A percentile compares a stretch with the other conserved stretches of the same genome.
These are phyloP conservation scores for Drosophila pruinosa DNA, from an alignment of 1,140 invertebrate species.

Conservation along the genomic window DNA sequence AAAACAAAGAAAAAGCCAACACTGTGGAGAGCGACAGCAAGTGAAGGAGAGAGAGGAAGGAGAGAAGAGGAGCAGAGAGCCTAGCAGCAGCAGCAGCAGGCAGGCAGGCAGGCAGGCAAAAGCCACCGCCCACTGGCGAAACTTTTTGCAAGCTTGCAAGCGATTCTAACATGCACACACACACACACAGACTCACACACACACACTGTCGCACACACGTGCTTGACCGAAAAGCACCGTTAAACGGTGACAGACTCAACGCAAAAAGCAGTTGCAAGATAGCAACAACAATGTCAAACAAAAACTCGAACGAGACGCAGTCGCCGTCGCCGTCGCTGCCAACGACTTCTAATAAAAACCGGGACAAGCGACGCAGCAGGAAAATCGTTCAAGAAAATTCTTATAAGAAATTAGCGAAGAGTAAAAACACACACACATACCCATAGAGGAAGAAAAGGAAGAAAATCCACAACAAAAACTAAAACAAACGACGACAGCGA, in stretches of 20 bases:
- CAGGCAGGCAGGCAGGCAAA: no score
- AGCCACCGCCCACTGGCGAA: slow-evolving; percentile 36
- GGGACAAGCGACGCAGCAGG: slow-evolving; percentile 56
- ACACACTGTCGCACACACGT: slow-evolving; percentile 16
- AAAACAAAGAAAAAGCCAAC: not conserved
- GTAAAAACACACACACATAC: not conserved
- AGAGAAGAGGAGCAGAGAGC: not conserved
- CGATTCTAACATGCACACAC: slow-evolving; percentile 21
- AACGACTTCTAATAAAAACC: slow-evolving; percentile 57
- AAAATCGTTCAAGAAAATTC: slow-evolving; percentile 78
- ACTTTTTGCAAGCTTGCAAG: slow-evolving; percentile 40
- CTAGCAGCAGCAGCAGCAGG: not conserved
- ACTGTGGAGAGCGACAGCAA: no score
- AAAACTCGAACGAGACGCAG: slow-evolving; percentile 30
- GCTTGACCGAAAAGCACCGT: slow-evolving; percentile 62
- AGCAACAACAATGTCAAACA: slow-evolving; percentile 33
- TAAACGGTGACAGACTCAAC: slow-evolving; percentile 66
- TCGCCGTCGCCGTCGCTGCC: slow-evolving; percentile 18
- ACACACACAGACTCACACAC: slow-evolving; percentile 20
- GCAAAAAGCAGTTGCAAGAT: slow-evolving; percentile 50
- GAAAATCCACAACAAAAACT: slow-evolving; percentile 40
- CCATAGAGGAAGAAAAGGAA: not conserved
- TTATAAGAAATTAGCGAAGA: slow-evolving; percentile 73
- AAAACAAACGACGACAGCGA: slow-evolving; percentile 40
- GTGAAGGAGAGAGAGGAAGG: not conserved